Evolutionary conservation across 2,888 invertebrate species (phyloP).

Genomic region (Calliphora vomitoria): DNA sequence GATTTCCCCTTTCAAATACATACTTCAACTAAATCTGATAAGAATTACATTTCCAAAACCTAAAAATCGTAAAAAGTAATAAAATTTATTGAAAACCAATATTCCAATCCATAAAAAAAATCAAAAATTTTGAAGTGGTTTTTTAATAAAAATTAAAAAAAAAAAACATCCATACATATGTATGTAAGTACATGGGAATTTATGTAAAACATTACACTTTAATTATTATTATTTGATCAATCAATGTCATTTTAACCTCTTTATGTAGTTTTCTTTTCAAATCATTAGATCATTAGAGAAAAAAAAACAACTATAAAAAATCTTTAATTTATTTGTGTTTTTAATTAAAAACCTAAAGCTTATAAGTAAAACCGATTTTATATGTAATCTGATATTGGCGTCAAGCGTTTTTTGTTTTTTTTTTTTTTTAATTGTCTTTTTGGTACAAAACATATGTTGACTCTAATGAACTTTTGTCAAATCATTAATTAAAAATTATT

Average conservation of each 20-base stretch:
- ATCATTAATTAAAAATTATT: not conserved
- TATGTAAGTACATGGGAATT: not conserved
- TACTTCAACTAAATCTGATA: no score
- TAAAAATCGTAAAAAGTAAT: no score
- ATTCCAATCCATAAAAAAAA: no score
- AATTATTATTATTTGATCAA: constrained; percentile 31
- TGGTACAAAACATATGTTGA: not conserved
- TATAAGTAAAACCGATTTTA: not conserved
- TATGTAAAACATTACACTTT: not conserved
- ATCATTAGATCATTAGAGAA: not conserved
- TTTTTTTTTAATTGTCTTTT: not conserved
- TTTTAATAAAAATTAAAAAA: not conserved
- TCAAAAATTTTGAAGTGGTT: not conserved
- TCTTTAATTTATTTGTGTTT: not conserved
- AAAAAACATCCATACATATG: no score
- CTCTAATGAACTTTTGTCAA: not conserved
- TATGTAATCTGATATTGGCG: constrained; percentile 5
- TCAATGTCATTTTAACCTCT: constrained; percentile 37
- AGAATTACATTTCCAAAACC: no score
- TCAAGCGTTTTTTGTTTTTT: not conserved
- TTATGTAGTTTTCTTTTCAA: not conserved
- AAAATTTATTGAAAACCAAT: no score
- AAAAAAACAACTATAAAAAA: not conserved
- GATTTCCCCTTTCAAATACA: no score
- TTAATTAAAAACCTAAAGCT: not conserved